phyloP scores from a whole-genome alignment of 2,113 vertebrate genomes.

The Rhinopomastus cyanomelas region DNA sequence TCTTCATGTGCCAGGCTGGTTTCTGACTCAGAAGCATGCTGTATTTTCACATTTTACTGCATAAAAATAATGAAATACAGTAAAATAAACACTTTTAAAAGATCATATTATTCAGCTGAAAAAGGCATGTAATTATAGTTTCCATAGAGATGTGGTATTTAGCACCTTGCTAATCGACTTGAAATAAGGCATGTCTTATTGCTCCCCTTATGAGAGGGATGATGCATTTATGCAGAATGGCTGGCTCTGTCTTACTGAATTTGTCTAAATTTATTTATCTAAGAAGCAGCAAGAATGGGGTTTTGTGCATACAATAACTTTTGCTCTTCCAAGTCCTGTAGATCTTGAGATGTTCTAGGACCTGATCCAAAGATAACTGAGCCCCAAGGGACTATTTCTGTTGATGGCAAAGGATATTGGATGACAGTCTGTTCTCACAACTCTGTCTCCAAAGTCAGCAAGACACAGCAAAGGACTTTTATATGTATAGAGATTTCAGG shows the following conservation, averaged over 20 bases:
- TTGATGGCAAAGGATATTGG: not conserved
- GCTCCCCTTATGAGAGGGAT: not conserved
- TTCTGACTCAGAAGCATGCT: slow-evolving; percentile 30
- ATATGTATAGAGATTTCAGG: not conserved
- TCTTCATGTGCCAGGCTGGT: not conserved
- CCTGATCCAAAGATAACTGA: slow-evolving; percentile 21
- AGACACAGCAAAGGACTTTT: not conserved
- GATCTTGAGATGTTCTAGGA: not conserved
- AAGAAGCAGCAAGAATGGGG: not conserved
- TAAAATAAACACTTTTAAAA: not conserved
- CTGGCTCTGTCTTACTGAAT: not conserved
- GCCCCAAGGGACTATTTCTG: not conserved
- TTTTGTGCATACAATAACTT: not conserved
- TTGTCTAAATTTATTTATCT: slow-evolving; percentile 5
- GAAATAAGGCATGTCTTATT: not conserved
- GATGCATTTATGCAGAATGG: not conserved
- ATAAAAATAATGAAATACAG: not conserved
- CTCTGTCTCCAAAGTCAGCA: not conserved
- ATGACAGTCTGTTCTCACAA: not conserved
- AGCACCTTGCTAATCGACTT: not conserved
- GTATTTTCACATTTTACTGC: not conserved
- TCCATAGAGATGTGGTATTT: not conserved
- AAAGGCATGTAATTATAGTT: not conserved
- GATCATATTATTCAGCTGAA: not conserved
- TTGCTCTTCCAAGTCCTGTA: not conserved